Evolutionary conservation across 2,888 invertebrate species (phyloP).

Genomic region (Caprella mutica): DNA sequence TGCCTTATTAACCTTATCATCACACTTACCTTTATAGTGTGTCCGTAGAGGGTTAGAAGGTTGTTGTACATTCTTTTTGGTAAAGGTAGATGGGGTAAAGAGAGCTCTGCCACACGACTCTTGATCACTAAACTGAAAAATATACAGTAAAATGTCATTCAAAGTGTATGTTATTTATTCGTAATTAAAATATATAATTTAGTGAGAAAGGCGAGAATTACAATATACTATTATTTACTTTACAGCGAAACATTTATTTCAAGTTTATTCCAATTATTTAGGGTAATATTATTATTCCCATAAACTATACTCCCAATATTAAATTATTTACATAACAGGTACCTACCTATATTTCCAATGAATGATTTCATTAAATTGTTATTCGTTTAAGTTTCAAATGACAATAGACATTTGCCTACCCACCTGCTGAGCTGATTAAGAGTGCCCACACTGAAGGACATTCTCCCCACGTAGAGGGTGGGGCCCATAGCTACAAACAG

Average conservation of each 20-base stretch:
- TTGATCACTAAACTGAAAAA: no score
- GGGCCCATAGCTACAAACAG: constrained; percentile 88
- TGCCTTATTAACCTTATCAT: neutral
- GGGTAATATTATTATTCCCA: neutral
- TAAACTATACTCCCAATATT: neutral
- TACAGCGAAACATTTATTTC: neutral
- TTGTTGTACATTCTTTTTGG: constrained; percentile 75
- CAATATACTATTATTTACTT: neutral
- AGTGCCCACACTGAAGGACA: constrained; percentile 78
- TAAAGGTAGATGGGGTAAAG: constrained; percentile 67
- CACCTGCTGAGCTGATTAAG: constrained; percentile 79
- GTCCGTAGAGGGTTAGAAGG: constrained; percentile 75
- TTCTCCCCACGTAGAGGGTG: constrained; percentile 76
- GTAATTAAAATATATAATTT: no score
- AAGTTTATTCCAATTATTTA: neutral
- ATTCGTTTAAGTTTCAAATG: no score
- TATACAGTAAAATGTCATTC: no score
- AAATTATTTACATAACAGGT: no score
- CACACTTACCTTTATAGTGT: constrained; percentile 72
- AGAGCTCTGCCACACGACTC: constrained; percentile 50
- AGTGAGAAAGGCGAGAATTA: no score
- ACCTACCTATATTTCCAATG: no score
- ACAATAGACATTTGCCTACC: no score
- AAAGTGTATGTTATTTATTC: no score
- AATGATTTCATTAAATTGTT: no score